These are phyloP conservation scores for Drosophila fulvimacula DNA, from an alignment of 2,888 invertebrate genomes.

Conservation along the genomic window DNA sequence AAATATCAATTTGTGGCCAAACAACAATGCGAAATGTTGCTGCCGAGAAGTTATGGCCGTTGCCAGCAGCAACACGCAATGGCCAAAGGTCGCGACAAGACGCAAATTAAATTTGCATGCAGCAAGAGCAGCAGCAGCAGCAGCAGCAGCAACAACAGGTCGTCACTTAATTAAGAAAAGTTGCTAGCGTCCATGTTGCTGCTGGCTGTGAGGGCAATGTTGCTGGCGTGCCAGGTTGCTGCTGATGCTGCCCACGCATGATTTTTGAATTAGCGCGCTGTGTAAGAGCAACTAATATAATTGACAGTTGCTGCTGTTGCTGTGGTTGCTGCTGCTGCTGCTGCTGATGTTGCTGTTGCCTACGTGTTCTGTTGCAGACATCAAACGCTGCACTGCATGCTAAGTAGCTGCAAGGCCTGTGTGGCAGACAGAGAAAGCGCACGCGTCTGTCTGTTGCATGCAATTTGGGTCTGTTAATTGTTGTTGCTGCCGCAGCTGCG, in stretches of 20 bases:
- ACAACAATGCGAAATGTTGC: slow-evolving; percentile 56
- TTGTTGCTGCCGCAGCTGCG: slow-evolving; percentile 65
- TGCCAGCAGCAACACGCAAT: slow-evolving; percentile 55
- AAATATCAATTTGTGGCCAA: slow-evolving; percentile 58
- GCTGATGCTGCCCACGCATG: slow-evolving; percentile 81
- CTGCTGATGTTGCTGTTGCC: slow-evolving; percentile 50
- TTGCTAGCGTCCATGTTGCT: slow-evolving; percentile 62
- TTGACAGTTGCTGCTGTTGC: slow-evolving; percentile 69
- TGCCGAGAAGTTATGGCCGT: slow-evolving; percentile 60
- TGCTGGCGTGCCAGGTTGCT: slow-evolving; percentile 54
- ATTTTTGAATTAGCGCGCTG: slow-evolving; percentile 82
- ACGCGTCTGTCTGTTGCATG: slow-evolving; percentile 55
- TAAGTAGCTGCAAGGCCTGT: slow-evolving; percentile 57
- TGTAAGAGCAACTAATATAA: slow-evolving; percentile 76
- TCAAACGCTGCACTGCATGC: slow-evolving; percentile 72
- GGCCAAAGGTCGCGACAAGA: slow-evolving; percentile 55
- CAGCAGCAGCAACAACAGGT: slow-evolving; percentile 57
- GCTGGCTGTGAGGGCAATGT: slow-evolving; percentile 55
- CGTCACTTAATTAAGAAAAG: slow-evolving; percentile 75
- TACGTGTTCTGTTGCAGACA: slow-evolving; percentile 75
- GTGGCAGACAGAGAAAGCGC: slow-evolving; percentile 42
- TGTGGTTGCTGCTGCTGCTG: slow-evolving; percentile 45
- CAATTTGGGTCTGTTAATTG: slow-evolving; percentile 79
- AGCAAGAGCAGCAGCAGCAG: slow-evolving; percentile 34
- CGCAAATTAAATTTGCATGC: slow-evolving; percentile 80